A percentile compares a stretch with the other conserved stretches of the same genome.
These are phyloP conservation scores for Diarsia rubi DNA, from an alignment of 2,888 invertebrate species.

Conservation along the genomic window DNA sequence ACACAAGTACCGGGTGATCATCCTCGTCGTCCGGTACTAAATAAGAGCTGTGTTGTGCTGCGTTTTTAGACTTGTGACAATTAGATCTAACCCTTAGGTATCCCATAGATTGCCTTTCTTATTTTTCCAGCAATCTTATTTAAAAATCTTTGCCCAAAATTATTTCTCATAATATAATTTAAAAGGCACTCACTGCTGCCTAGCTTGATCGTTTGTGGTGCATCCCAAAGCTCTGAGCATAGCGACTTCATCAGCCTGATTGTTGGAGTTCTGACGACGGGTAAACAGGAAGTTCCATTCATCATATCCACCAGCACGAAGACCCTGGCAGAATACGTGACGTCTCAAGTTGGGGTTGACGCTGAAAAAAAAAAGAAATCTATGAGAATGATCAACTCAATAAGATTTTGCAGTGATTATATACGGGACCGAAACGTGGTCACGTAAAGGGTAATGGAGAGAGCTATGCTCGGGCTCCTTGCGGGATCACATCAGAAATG, in stretches of 20 bases:
- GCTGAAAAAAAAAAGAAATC: conserved; percentile 65
- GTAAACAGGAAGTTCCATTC: conserved; percentile 92
- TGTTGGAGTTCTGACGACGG: conserved; percentile 78
- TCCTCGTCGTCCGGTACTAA: no score
- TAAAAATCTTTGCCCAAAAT: background rate
- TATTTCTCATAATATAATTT: background rate
- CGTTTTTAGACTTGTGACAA: background rate
- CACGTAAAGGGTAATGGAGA: no score
- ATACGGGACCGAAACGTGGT: no score
- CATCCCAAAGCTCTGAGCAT: conserved; percentile 90
- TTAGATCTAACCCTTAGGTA: background rate
- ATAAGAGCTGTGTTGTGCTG: background rate
- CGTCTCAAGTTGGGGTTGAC: conserved; percentile 92
- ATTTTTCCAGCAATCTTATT: background rate
- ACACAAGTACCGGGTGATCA: no score
- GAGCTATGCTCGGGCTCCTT: no score
- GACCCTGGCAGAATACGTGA: conserved; percentile 92
- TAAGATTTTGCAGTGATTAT: no score
- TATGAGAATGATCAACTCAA: background rate
- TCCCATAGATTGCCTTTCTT: no score
- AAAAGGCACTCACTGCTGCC: conserved; percentile 78
- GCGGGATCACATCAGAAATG: no score
- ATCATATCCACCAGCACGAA: conserved; percentile 89
- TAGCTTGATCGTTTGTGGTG: conserved; percentile 77
- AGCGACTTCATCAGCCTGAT: conserved; percentile 84